Evolutionary conservation across 2,113 vertebrate species (phyloP).

Genomic region (Sminthopsis crassicaudata): DNA sequence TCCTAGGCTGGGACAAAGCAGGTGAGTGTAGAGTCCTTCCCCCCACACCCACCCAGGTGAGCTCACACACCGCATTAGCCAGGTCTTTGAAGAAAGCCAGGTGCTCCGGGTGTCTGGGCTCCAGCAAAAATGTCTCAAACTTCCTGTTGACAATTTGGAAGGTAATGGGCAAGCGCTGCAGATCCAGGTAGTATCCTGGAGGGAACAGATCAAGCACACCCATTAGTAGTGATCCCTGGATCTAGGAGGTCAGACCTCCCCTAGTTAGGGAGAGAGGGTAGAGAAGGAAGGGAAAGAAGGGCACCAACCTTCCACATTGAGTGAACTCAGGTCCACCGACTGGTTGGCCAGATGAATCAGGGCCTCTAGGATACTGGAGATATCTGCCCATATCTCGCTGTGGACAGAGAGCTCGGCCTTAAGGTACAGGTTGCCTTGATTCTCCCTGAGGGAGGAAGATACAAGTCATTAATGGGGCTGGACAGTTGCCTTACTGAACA

Average conservation of each 20-base stretch:
- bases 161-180: conserved; percentile 60
- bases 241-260: not conserved
- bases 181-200: conserved; percentile 55
- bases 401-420: conserved; percentile 37
- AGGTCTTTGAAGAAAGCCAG: conserved; percentile 60
- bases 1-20: not conserved
- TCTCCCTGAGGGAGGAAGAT: conserved; percentile 17
- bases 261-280: not conserved
- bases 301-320: conserved; percentile 70
- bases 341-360: conserved; percentile 13
- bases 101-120: conserved; percentile 39
- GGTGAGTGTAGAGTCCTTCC: not conserved
- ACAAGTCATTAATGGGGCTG: not conserved
- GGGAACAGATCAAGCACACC: accelerated
- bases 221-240: not conserved
- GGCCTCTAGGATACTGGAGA: conserved; percentile 30
- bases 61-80: not conserved
- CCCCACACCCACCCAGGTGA: not conserved
- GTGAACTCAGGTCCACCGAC: conserved; percentile 44
- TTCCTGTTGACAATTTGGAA: conserved; percentile 64
- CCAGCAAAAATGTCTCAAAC: conserved; percentile 49
- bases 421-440: conserved; percentile 44
- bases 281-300: not conserved
- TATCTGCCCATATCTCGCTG: not conserved
- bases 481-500: not conserved